These are phyloP conservation scores for Eospalax fontanierii DNA, from an alignment of 2,797 vertebrate genomes.

Conservation along the genomic window DNA sequence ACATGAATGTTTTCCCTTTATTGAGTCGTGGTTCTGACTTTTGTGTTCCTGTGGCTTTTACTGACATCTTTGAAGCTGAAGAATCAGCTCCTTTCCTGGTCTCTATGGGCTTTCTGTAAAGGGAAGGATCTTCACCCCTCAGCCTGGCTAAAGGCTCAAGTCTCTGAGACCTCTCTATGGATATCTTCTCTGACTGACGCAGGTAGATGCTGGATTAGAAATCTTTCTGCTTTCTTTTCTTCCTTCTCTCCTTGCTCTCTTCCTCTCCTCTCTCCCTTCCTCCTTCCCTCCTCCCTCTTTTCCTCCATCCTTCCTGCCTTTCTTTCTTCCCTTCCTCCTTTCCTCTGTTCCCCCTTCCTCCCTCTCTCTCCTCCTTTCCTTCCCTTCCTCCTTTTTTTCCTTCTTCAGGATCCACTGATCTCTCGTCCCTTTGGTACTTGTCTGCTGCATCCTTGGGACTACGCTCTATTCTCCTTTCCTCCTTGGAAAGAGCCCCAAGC, in stretches of 20 bases:
- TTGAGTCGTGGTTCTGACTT: background rate
- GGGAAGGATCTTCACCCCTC: background rate
- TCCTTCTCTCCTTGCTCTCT: too few species aligned
- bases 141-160: background rate
- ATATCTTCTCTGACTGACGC: background rate
- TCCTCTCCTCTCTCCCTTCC: accelerated
- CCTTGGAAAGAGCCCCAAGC: background rate
- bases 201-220: background rate
- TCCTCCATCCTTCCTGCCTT: accelerated
- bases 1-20: background rate
- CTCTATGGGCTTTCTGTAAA: background rate
- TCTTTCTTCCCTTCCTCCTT: accelerated
- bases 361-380: accelerated
- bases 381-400: accelerated
- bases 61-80: background rate
- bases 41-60: background rate
- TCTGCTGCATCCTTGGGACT: background rate
- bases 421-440: background rate
- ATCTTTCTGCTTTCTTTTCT: background rate
- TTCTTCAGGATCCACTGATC: background rate
- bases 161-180: background rate
- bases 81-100: background rate
- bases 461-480: background rate
- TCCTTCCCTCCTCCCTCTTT: accelerated
- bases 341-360: accelerated